Evolutionary conservation across 2,888 invertebrate species (phyloP).

Genomic region (Drosophila recens): DNA sequence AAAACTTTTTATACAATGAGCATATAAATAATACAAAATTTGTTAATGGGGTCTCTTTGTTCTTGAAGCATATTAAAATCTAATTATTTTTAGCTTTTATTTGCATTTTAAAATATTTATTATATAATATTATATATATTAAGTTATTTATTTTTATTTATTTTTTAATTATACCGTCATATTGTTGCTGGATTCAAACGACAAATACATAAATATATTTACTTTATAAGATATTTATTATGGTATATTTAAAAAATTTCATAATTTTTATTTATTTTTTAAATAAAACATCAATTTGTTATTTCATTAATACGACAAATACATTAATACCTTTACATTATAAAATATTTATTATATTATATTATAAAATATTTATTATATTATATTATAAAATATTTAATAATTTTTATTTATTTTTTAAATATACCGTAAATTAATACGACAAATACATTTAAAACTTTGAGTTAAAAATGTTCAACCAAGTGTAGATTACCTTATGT

Average conservation of each 20-base stretch:
- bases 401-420: too few species aligned
- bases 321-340: too few species aligned
- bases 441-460: neutral
- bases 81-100: neutral
- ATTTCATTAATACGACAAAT: neutral
- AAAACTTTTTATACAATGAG: constrained; percentile 59
- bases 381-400: too few species aligned
- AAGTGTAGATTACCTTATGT: neutral
- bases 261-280: too few species aligned
- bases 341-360: too few species aligned
- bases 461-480: neutral
- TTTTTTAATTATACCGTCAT: neutral
- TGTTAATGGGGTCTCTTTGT: neutral
- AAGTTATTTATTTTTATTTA: neutral
- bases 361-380: too few species aligned
- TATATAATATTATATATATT: too few species aligned
- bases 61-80: neutral
- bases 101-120: too few species aligned
- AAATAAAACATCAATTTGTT: neutral
- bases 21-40: neutral
- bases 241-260: too few species aligned
- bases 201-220: too few species aligned
- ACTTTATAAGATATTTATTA: too few species aligned
- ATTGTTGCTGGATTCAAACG: neutral
- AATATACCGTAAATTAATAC: neutral